phyloP scores from a whole-genome alignment of 2,888 invertebrate species.

The Stenotaenia linearis region DNA sequence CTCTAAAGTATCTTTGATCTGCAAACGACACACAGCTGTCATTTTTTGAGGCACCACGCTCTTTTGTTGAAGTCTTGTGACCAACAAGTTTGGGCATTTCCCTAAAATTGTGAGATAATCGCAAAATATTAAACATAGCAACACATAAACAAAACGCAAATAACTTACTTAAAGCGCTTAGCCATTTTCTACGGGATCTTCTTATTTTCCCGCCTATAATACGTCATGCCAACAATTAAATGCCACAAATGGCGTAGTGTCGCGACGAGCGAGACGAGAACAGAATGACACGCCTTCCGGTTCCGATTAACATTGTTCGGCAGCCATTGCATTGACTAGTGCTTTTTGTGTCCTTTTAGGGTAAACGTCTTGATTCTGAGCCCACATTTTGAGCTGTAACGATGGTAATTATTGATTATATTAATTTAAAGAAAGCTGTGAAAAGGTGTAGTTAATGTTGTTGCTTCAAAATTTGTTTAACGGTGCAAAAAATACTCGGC shows the following conservation, averaged over 20 bases:
- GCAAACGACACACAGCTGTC: background rate
- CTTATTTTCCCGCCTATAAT: too few relatives aligned
- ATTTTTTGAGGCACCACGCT: background rate
- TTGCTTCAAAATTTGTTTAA: too few relatives aligned
- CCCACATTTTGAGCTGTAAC: background rate
- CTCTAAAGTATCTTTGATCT: background rate
- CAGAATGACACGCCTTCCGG: too few relatives aligned
- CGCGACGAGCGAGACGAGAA: too few relatives aligned
- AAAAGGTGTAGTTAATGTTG: too few relatives aligned
- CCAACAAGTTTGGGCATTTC: background rate
- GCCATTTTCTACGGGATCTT: too few relatives aligned
- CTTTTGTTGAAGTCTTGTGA: background rate
- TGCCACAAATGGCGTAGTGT: too few relatives aligned
- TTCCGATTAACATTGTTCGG: background rate
- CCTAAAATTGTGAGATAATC: background rate
- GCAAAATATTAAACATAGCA: background rate
- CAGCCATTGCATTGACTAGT: background rate
- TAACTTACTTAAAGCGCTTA: background rate
- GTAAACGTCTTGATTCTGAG: background rate
- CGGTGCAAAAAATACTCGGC: too few relatives aligned
- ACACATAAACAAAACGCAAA: background rate
- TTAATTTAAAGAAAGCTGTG: background rate
- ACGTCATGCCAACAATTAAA: too few relatives aligned
- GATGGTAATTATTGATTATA: background rate
- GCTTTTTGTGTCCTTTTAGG: background rate